Base-by-base conservation (phyloP, 2,888 invertebrate genomes). In the Pollenia griseotomentosa region DNA sequence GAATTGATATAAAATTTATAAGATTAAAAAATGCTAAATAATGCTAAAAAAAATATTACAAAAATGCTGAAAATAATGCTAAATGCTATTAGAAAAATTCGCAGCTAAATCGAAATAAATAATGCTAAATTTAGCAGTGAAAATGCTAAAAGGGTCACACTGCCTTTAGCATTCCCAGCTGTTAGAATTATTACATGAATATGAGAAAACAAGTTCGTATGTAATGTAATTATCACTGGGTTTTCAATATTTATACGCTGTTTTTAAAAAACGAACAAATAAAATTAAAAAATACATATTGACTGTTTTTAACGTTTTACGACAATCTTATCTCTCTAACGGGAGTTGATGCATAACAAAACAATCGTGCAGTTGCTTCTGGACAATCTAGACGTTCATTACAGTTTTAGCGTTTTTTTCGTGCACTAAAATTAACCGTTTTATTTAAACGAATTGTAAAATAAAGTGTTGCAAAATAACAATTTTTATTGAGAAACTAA, bases 311-410 rank as follows among this genome's bases (percentile, higher is more conserved):
- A 51, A 7, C 12, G 46, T 23, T 48, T 79, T 57, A 46, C 16
- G 48, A 68, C 16, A 46, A 48, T 66, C 40, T 48, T 79, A 68
- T 51, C 40, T 51, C 40, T 59, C 51, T 51, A 70, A 61, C 70
- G 70, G 70, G 12, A 53, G 42, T 44, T 70, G 70, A 10, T 63
- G 23, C 53, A 77, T 33, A 65, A 55, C 66, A 12, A 79, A 70
- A 70, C 61, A 79, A 79, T 79, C 61, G 79, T 16, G 1, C 51
- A 79, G n/a, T 70, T 53, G 70, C 79, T 70, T 16, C 23, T 70
- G 61, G n/a, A 11, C 61, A 46, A 68, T 46, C 42, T 51, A 70
- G 42, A 70, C 61, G 42, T 2, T 51, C 12, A 12, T 19, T 53
- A 70, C 40, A 48, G 7, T 23, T 66, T 16, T 11, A 48, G 61